Conservation (phyloP, 2,888 invertebrate species). For the Dasypogon diadema region DNA sequence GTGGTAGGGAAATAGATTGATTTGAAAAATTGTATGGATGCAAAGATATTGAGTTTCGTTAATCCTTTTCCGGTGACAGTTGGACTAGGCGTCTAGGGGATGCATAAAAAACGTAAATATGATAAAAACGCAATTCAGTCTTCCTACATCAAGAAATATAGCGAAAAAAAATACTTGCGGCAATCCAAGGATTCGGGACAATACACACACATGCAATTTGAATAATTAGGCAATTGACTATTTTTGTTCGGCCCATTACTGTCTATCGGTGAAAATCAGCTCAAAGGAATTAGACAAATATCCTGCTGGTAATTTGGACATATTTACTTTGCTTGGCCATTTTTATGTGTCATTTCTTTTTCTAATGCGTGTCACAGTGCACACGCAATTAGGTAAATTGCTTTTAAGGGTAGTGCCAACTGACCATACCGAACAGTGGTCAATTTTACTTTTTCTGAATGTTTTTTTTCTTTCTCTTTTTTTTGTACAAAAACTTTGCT, state of each 20-base stretch:
- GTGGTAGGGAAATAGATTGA: neutral
- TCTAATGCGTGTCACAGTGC: conserved; percentile 48
- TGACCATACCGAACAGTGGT: neutral
- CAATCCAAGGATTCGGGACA: too few relatives aligned
- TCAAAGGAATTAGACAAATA: conserved; percentile 1
- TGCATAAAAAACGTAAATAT: too few relatives aligned
- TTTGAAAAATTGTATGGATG: neutral
- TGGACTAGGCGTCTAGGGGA: neutral
- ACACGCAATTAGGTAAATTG: conserved; percentile 52
- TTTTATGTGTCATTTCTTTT: conserved; percentile 28
- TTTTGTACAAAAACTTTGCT: neutral
- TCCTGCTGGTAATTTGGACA: conserved; percentile 3
- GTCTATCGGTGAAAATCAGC: neutral
- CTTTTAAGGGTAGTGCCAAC: conserved; percentile 40
- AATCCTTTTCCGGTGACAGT: neutral
- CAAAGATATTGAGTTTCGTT: neutral
- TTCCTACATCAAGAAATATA: too few relatives aligned
- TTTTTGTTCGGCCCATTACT: neutral
- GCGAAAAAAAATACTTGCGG: too few relatives aligned
- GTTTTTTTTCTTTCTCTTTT: neutral
- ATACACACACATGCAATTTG: neutral
- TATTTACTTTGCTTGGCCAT: neutral
- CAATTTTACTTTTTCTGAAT: neutral
- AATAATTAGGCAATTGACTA: neutral
- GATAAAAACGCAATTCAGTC: too few relatives aligned